Conservation (phyloP, 2,797 vertebrate species). For the Scomberomorus guttatus region DNA sequence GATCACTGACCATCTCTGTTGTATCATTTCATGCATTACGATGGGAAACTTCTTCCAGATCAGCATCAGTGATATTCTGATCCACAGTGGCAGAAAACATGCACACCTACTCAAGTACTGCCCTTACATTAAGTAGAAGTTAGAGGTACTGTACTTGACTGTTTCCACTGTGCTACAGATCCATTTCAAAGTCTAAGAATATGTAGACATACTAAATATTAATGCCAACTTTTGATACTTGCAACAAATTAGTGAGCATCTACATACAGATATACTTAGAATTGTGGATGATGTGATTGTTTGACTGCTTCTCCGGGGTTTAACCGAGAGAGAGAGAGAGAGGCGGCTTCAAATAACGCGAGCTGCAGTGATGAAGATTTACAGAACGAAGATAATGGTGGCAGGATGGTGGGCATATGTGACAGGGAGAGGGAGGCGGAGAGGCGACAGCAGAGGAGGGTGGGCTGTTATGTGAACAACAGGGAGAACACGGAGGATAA, state of each 20-base stretch:
- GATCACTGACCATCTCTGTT: slow-evolving; percentile 21
- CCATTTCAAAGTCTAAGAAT: background rate
- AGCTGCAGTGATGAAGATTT: slow-evolving; percentile 37
- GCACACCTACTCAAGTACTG: slow-evolving; percentile 5
- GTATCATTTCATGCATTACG: slow-evolving; percentile 30
- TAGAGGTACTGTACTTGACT: background rate
- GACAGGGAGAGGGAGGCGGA: slow-evolving; percentile 49
- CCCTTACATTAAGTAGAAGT: background rate
- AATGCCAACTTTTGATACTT: too few relatives aligned
- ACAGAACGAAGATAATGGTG: slow-evolving; percentile 31
- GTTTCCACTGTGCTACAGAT: background rate
- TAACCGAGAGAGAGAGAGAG: slow-evolving; percentile 14
- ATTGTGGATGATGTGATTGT: slow-evolving; percentile 14
- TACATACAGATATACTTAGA: background rate
- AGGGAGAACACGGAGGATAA: slow-evolving; percentile 8
- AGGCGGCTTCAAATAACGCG: slow-evolving; percentile 28
- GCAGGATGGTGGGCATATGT: slow-evolving; percentile 48
- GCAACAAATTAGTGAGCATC: background rate
- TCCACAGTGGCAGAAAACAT: background rate
- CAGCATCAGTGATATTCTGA: slow-evolving; percentile 22
- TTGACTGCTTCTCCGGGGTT: slow-evolving; percentile 14
- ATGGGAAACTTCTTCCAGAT: slow-evolving; percentile 27
- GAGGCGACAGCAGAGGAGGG: slow-evolving; percentile 39
- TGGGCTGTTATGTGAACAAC: slow-evolving; percentile 56
- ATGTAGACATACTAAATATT: too few relatives aligned